phyloP scores from a whole-genome alignment of 2,888 invertebrate genomes.

The Aspidapion aeneum region DNA sequence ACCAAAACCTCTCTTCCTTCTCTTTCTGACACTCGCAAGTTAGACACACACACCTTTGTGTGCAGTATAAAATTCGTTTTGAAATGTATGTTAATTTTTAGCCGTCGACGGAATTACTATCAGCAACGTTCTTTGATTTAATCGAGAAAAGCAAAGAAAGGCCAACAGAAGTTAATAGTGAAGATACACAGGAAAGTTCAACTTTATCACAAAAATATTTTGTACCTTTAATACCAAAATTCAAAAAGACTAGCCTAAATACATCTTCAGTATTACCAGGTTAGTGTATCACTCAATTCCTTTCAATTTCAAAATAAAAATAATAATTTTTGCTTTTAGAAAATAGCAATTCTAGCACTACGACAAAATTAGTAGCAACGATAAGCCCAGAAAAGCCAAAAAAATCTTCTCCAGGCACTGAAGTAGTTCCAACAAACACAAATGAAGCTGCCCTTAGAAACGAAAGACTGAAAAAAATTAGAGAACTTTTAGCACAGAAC shows the following conservation, averaged over 20 bases:
- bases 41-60: too few species aligned
- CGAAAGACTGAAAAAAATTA: slow-evolving; percentile 65
- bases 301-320: neutral
- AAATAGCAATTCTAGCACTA: neutral
- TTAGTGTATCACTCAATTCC: neutral
- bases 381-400: slow-evolving; percentile 27
- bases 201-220: slow-evolving; percentile 44
- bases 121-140: slow-evolving; percentile 20
- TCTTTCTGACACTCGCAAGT: too few species aligned
- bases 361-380: neutral
- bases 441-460: slow-evolving; percentile 45
- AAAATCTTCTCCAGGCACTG: slow-evolving; percentile 30
- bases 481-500: slow-evolving; percentile 65
- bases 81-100: too few species aligned
- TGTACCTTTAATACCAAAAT: slow-evolving; percentile 45
- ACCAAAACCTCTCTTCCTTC: too few species aligned
- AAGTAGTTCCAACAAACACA: slow-evolving; percentile 1
- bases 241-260: slow-evolving; percentile 39
- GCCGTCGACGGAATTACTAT: slow-evolving; percentile 41
- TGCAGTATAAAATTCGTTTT: too few species aligned
- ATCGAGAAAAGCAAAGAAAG: slow-evolving; percentile 14
- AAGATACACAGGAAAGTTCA: slow-evolving; percentile 12
- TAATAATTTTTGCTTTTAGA: slow-evolving; percentile 7
- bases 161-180: neutral
- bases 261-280: slow-evolving; percentile 22